Evolutionary conservation across 2,797 vertebrate species (phyloP).

Genomic region (Xiphophorus birchmanni): DNA sequence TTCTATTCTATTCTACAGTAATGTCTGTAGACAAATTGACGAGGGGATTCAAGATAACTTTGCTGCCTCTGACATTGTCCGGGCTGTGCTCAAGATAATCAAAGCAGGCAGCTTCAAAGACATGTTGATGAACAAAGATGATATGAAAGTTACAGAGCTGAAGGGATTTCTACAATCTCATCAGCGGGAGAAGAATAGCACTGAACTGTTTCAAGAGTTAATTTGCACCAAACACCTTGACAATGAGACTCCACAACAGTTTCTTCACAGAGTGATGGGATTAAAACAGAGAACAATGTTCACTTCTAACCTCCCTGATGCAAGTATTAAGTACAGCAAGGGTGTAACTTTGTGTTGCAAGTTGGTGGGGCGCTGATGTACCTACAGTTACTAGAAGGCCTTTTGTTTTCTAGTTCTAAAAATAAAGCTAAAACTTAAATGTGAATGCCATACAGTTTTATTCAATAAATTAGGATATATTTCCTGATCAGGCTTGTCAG

Average conservation of each 20-base stretch:
- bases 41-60: background rate
- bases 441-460: no score
- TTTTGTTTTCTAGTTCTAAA: no score
- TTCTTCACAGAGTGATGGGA: conserved; percentile 34
- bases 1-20: background rate
- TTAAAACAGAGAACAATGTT: conserved; percentile 9
- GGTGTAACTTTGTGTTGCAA: no score
- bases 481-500: no score
- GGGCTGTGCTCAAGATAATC: background rate
- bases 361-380: no score
- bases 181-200: background rate
- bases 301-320: background rate
- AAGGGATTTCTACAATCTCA: background rate
- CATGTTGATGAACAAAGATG: background rate
- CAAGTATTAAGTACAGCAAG: background rate
- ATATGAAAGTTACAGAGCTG: background rate
- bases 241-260: conserved; percentile 37
- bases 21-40: background rate
- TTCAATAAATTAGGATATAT: no score
- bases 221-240: conserved; percentile 37
- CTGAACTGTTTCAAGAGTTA: conserved; percentile 24
- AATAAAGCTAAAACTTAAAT: no score
- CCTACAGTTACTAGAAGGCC: no score
- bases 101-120: background rate
- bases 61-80: background rate